Evolutionary conservation across 92 coral and sea anemone genomes (phyloP).

Genomic region (Palythoa heliodiscus): DNA sequence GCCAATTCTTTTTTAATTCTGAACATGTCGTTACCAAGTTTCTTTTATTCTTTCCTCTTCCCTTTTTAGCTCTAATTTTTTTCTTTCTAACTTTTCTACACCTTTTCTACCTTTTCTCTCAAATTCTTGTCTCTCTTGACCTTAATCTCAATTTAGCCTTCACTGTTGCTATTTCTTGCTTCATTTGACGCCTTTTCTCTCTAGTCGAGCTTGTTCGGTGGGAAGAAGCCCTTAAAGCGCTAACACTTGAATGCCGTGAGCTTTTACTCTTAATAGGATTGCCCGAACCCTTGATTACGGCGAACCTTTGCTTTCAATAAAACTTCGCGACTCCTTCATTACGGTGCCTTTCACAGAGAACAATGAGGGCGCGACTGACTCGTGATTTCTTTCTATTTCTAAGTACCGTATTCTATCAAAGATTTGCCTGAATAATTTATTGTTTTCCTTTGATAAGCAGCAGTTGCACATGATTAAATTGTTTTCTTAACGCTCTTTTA

Average conservation of each 20-base stretch:
- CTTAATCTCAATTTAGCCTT: constrained; percentile 48
- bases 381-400: constrained; percentile 4
- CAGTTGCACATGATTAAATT: constrained; percentile 4
- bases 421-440: background rate
- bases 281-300: constrained; percentile 7
- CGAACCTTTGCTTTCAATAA: background rate
- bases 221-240: background rate
- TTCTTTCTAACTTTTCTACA: constrained; percentile 44
- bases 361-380: background rate
- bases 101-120: constrained; percentile 27
- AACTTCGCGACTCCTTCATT: constrained; percentile 6
- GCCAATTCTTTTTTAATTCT: constrained; percentile 43
- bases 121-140: constrained; percentile 38
- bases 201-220: constrained; percentile 5
- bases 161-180: constrained; percentile 51
- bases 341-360: background rate
- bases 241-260: constrained; percentile 3
- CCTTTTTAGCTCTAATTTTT: constrained; percentile 38
- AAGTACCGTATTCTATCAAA: constrained; percentile 25
- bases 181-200: constrained; percentile 42
- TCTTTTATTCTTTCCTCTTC: constrained; percentile 55
- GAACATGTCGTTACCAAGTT: constrained; percentile 37
- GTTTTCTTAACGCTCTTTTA: constrained; percentile 29
- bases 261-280: background rate
- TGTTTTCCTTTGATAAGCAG: constrained; percentile 13